Conservation (phyloP, 1,140 invertebrate genomes). For the Anthonomus grandis region DNA sequence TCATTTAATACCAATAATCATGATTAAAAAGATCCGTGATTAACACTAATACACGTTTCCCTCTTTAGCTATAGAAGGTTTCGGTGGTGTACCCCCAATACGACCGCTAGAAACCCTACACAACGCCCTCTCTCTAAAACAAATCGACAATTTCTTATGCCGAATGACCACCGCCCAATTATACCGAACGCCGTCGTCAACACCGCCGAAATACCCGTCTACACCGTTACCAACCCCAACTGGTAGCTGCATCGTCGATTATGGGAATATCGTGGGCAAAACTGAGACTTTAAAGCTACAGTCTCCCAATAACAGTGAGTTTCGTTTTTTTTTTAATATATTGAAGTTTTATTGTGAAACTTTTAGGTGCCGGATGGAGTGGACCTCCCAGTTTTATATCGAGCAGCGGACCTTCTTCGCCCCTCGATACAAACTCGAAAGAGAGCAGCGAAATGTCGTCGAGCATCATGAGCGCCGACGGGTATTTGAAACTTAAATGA, state of each 20-base stretch:
- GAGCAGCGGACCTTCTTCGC: constrained; percentile 66
- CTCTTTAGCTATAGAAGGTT: constrained; percentile 72
- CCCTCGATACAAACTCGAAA: constrained; percentile 54
- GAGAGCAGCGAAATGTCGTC: constrained; percentile 64
- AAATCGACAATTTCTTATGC: constrained; percentile 85
- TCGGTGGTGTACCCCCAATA: constrained; percentile 88
- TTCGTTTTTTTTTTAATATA: background rate
- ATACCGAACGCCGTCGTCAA: constrained; percentile 67
- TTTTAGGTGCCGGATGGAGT: constrained; percentile 55
- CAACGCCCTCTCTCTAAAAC: constrained; percentile 87
- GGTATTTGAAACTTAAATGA: constrained; percentile 54
- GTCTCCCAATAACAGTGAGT: constrained; percentile 52
- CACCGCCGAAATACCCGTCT: constrained; percentile 63
- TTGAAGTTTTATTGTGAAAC: background rate
- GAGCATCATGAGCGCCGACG: constrained; percentile 60
- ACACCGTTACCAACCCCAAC: constrained; percentile 52
- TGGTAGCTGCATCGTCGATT: constrained; percentile 16
- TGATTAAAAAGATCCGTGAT: no score
- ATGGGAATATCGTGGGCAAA: constrained; percentile 19
- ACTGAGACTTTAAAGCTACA: constrained; percentile 41
- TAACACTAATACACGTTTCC: no score
- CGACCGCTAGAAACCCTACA: constrained; percentile 93
- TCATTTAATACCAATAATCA: no score
- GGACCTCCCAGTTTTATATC: constrained; percentile 60
- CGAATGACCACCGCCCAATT: constrained; percentile 71